These are phyloP conservation scores for Apaloderma vittatum DNA, from an alignment of 2,113 vertebrate species.

Conservation along the genomic window DNA sequence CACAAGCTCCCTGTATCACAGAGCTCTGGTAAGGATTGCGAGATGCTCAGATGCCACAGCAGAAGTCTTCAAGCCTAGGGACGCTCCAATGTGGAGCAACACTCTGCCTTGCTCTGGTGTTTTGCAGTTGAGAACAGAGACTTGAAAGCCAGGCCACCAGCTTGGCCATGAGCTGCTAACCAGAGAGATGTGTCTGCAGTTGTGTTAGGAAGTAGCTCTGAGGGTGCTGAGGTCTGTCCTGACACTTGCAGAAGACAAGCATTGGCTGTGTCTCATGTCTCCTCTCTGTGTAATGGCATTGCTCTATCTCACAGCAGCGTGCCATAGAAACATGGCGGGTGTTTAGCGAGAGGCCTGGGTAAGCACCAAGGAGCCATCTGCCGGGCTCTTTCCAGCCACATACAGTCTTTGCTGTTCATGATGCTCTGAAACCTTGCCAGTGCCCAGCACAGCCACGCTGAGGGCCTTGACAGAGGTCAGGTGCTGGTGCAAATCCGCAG, in stretches of 20 bases:
- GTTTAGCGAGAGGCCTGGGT: not conserved
- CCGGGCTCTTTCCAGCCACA: not conserved
- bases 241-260: not conserved
- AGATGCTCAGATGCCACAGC: not conserved
- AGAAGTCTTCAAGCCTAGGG: not conserved
- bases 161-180: not conserved
- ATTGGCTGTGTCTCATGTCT: not conserved
- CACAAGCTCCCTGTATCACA: not conserved
- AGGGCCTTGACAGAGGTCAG: not conserved
- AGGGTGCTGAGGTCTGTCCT: not conserved
- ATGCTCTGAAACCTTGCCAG: not conserved
- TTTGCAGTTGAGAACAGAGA: not conserved
- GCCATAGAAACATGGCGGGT: not conserved
- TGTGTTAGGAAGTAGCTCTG: not conserved
- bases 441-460: not conserved
- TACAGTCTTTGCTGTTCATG: not conserved
- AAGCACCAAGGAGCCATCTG: not conserved
- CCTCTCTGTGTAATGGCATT: not conserved
- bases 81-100: fast-evolving
- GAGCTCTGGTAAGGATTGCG: not conserved
- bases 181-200: not conserved
- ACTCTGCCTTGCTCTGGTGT: not conserved
- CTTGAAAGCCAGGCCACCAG: not conserved
- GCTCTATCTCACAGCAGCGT: not conserved
- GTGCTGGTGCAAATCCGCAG: not conserved